Conservation (phyloP, 2,888 invertebrate genomes). For the Stegophylla sp. region DNA sequence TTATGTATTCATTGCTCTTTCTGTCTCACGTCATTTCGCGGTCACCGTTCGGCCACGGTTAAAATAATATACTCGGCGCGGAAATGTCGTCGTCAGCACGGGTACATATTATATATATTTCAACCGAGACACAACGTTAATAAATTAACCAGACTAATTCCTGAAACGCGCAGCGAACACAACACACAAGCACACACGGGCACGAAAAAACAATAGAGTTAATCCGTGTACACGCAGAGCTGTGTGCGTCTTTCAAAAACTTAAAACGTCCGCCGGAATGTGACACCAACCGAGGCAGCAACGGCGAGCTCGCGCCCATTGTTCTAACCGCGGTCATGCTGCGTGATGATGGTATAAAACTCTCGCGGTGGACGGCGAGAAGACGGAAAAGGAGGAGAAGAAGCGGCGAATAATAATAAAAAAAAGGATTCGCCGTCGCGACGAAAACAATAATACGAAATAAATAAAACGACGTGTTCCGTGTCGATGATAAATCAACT, state of each 20-base stretch:
- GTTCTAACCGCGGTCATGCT: conserved; percentile 9
- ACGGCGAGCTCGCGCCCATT: conserved; percentile 29
- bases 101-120: conserved; percentile 43
- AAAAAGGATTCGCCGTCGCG: not conserved
- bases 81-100: not conserved
- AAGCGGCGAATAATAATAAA: not conserved
- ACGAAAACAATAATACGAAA: conserved; percentile 29
- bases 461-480: conserved; percentile 50
- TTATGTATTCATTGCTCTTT: not conserved
- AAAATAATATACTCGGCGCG: not conserved
- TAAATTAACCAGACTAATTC: conserved; percentile 58
- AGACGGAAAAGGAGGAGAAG: not conserved
- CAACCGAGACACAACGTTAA: conserved; percentile 47
- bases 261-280: conserved; percentile 57
- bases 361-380: not conserved
- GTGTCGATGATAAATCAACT: conserved; percentile 46
- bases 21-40: not conserved
- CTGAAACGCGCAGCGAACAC: conserved; percentile 23
- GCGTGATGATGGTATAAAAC: conserved; percentile 3
- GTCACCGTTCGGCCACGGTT: not conserved
- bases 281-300: conserved; percentile 40
- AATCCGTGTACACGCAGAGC: conserved; percentile 41
- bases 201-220: conserved; percentile 44
- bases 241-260: conserved; percentile 51
- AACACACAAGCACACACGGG: not conserved